These are phyloP conservation scores for Leptatherina wallacei DNA, from an alignment of 2,797 vertebrate species.

Conservation along the genomic window DNA sequence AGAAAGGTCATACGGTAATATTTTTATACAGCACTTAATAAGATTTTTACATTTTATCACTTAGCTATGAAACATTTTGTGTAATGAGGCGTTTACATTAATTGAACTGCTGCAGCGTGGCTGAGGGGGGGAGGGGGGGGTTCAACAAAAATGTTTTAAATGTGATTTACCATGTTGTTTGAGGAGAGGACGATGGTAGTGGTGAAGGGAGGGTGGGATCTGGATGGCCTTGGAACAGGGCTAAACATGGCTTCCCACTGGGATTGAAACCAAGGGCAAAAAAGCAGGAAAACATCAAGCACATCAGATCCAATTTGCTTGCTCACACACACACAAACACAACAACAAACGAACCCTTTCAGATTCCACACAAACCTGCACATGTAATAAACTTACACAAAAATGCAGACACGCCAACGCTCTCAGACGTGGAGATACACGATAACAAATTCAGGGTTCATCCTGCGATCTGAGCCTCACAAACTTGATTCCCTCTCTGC, in stretches of 20 bases:
- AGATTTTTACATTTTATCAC: slow-evolving; percentile 48
- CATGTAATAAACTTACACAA: slow-evolving; percentile 41
- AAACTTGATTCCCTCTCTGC: slow-evolving; percentile 69
- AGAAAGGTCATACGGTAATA: slow-evolving; percentile 62
- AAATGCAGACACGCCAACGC: slow-evolving; percentile 57
- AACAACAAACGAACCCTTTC: slow-evolving; percentile 9
- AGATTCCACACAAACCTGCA: slow-evolving; percentile 36
- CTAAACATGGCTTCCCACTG: slow-evolving; percentile 43
- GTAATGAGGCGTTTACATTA: slow-evolving; percentile 50
- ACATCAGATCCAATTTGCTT: slow-evolving; percentile 44
- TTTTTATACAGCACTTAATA: slow-evolving; percentile 59
- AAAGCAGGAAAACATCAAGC: slow-evolving; percentile 45
- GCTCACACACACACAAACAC: slow-evolving; percentile 25
- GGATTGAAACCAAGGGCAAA: slow-evolving; percentile 54
- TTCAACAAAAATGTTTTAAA: slow-evolving; percentile 41
- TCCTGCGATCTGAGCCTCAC: slow-evolving; percentile 64
- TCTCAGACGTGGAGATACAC: slow-evolving; percentile 47
- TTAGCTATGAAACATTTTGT: slow-evolving; percentile 59
- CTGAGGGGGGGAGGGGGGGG: slow-evolving; percentile 5
- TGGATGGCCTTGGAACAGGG: slow-evolving; percentile 35
- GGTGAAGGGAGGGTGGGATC: slow-evolving; percentile 19
- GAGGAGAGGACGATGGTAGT: slow-evolving; percentile 12
- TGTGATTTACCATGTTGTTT: slow-evolving; percentile 46
- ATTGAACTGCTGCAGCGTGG: slow-evolving; percentile 45
- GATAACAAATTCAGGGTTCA: slow-evolving; percentile 72